These are phyloP conservation scores for Holcopasites calliopsidis DNA, from an alignment of 1,140 invertebrate genomes.

Conservation along the genomic window DNA sequence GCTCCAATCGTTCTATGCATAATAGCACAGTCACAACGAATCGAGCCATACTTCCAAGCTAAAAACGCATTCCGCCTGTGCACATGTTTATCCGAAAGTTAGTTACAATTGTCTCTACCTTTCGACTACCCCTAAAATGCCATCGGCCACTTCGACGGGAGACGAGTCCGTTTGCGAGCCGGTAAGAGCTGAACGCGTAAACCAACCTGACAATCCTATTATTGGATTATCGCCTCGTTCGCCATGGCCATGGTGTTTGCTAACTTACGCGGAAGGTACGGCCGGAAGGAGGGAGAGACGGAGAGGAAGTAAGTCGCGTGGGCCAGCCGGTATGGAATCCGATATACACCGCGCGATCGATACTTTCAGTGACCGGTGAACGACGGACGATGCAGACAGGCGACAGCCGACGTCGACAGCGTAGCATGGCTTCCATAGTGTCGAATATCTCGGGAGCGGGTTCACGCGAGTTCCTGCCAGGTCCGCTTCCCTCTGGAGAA, in stretches of 20 bases:
- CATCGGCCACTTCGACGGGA: no score
- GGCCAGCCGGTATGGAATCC: slow-evolving; percentile 46
- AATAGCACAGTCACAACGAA: no score
- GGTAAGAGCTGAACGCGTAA: background rate
- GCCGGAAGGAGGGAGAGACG: slow-evolving; percentile 15
- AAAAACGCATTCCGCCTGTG: no score
- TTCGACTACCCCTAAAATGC: background rate
- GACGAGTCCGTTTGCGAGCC: background rate
- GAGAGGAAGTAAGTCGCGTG: slow-evolving; percentile 51
- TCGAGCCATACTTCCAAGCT: no score
- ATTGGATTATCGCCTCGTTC: slow-evolving; percentile 2
- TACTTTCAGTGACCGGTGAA: slow-evolving; percentile 38
- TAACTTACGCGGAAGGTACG: background rate
- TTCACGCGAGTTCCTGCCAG: slow-evolving; percentile 40
- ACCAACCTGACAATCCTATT: background rate
- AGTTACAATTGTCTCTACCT: no score
- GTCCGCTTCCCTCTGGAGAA: background rate
- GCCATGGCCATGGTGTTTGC: slow-evolving; percentile 1
- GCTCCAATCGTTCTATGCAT: no score
- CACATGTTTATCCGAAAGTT: no score
- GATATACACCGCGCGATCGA: slow-evolving; percentile 58
- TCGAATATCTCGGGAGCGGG: slow-evolving; percentile 62
- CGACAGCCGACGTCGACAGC: slow-evolving; percentile 35
- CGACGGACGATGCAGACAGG: slow-evolving; percentile 28
- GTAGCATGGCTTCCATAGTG: slow-evolving; percentile 62